phyloP scores from a whole-genome alignment of 2,113 vertebrate genomes.

The Plestiodon gilberti region DNA sequence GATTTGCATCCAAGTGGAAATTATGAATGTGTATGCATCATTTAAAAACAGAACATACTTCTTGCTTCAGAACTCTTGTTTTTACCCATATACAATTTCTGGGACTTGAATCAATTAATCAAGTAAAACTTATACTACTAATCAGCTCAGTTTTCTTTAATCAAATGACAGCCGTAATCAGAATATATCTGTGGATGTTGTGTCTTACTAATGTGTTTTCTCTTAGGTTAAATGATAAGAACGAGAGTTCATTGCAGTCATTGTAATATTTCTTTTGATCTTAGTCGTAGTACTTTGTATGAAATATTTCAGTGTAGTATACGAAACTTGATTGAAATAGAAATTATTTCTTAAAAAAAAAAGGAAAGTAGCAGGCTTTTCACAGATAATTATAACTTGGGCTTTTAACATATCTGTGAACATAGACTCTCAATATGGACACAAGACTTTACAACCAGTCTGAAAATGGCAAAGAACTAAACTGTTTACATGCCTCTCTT shows the following conservation, averaged over 20 bases:
- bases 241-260: neutral
- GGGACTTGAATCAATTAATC: too few relatives aligned
- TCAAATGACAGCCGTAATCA: too few relatives aligned
- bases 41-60: too few relatives aligned
- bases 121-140: too few relatives aligned
- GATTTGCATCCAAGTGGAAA: too few relatives aligned
- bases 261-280: neutral
- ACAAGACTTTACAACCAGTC: slow-evolving; percentile 28
- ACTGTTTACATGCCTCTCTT: slow-evolving; percentile 63
- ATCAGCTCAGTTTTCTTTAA: too few relatives aligned
- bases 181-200: too few relatives aligned
- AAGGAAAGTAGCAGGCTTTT: slow-evolving; percentile 19
- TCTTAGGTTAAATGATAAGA: neutral
- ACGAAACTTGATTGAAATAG: neutral
- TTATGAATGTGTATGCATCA: too few relatives aligned
- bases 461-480: slow-evolving; percentile 50
- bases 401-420: slow-evolving; percentile 36
- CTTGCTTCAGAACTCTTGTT: too few relatives aligned
- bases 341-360: neutral
- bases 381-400: slow-evolving; percentile 7
- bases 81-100: too few relatives aligned
- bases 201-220: neutral
- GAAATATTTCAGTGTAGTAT: neutral
- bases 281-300: neutral
- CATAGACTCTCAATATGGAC: slow-evolving; percentile 24